Evolutionary conservation across 2,888 invertebrate species (phyloP).

Genomic region (Athalia rosae): DNA sequence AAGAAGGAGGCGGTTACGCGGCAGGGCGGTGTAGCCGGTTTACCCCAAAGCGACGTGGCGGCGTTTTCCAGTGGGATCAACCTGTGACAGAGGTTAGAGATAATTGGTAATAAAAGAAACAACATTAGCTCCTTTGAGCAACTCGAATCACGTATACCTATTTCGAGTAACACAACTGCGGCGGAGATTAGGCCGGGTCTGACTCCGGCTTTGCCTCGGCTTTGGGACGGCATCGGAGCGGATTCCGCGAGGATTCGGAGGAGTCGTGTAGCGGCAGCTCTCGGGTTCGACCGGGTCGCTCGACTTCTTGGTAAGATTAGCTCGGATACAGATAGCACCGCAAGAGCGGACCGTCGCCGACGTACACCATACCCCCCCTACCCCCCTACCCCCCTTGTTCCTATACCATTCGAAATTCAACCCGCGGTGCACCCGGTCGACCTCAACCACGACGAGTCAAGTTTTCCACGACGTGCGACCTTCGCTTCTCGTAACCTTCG

Average conservation of each 20-base stretch:
- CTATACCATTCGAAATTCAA: neutral
- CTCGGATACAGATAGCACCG: slow-evolving; percentile 69
- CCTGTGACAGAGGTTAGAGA: slow-evolving; percentile 14
- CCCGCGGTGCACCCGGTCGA: neutral
- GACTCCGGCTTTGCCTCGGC: slow-evolving; percentile 30
- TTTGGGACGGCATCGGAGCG: slow-evolving; percentile 38
- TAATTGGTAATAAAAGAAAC: slow-evolving; percentile 44
- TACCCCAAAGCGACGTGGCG: no score
- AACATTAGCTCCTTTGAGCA: slow-evolving; percentile 44
- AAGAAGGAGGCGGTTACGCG: no score
- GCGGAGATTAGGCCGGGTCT: slow-evolving; percentile 43
- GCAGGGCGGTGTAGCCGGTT: no score
- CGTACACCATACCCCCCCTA: slow-evolving; percentile 48
- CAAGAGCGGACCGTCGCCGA: slow-evolving; percentile 55
- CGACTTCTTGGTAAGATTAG: slow-evolving; percentile 68
- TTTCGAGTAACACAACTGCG: slow-evolving; percentile 31
- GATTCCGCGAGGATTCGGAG: slow-evolving; percentile 58
- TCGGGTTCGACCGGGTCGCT: slow-evolving; percentile 58
- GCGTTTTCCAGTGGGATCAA: no score
- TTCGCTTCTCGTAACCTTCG: neutral
- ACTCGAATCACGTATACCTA: slow-evolving; percentile 41
- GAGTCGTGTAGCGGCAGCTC: slow-evolving; percentile 64
- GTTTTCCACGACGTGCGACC: neutral
- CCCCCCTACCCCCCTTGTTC: neutral
- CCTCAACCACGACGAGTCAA: slow-evolving; percentile 9